Evolutionary conservation across 2,797 vertebrate genomes (phyloP), one percentile per base, ranked within the genome.

Genomic region (Ptychobarbus kaznakovi): DNA sequence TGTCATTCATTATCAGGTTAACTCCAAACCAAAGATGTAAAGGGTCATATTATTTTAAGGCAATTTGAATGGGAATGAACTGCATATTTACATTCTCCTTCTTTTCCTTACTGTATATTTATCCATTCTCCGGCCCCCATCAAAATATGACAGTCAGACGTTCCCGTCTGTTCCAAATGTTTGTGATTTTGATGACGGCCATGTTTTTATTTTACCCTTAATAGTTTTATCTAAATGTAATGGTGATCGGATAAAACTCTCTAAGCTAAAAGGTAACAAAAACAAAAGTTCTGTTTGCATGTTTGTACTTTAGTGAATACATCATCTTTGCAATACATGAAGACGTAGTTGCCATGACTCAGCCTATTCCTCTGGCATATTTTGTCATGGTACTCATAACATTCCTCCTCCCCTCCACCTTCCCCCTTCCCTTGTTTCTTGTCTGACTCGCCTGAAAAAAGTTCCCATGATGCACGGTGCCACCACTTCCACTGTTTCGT

Each of bases 401-500:
- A 95, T 95, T 93, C 95, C 96, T 97, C 95, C 96, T 92, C 95
- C 95, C 93, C 94, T 95, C 94, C 96, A 95, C 96, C 93, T 96
- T 95, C 94, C 95, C 92, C 93, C 91, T 86, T 95, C 96, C 90
- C 95, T 95, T 95, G 95, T 97, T 95, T 97, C 93, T 96, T 95
- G 97, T 97, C 97, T 97, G 94, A 97, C 95, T 95, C 96, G 96
- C 96, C 96, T 95, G 96, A 95, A 97, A 96, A 98, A 96, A 99
- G 98, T 99, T 96, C 96, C 98, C 96, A 97, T 99, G 98, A 98
- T 99, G 97, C 98, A 98, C 96, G 96, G 97, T 96, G 96, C 97
- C 96, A 95, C 97, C 96, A 96, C 97, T 95, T 96, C 97, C 96
- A 96, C 97, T 97, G 96, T 99, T 96, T 97, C 97, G 95, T 97